Conservation (phyloP, 2,797 vertebrate genomes). For the Buphagus erythrorhynchus region DNA sequence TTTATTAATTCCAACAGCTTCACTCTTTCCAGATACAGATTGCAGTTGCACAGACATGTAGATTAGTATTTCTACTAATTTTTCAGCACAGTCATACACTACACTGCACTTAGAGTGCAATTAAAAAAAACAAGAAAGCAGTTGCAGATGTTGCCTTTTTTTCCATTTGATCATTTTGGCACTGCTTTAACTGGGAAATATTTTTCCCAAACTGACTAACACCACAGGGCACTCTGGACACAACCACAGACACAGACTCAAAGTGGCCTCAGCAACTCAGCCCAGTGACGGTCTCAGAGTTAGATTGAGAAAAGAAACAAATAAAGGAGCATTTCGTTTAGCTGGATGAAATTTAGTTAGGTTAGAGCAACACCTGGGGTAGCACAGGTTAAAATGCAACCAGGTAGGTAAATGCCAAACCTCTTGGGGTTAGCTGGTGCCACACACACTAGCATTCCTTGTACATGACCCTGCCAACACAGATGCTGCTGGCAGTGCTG, state of each 20-base stretch:
- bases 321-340: neutral
- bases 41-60: neutral
- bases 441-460: constrained; percentile 62
- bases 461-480: neutral
- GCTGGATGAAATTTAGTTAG: constrained; percentile 40
- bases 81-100: neutral
- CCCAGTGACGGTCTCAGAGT: neutral
- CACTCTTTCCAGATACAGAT: neutral
- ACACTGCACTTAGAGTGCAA: neutral
- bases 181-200: neutral
- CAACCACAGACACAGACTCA: neutral
- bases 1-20: neutral
- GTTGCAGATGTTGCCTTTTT: neutral
- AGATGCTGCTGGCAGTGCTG: constrained; percentile 51
- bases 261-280: neutral
- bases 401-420: constrained; percentile 8
- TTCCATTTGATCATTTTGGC: neutral
- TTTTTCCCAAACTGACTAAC: neutral
- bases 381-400: constrained; percentile 59
- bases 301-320: neutral
- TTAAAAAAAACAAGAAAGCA: neutral
- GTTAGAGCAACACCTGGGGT: constrained; percentile 67
- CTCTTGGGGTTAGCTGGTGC: constrained; percentile 73
- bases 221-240: neutral
- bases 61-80: neutral